A percentile compares a stretch with the other conserved stretches of the same genome.
These are phyloP conservation scores for Colostygia pectinataria DNA, from an alignment of 2,888 invertebrate species.

Conservation along the genomic window DNA sequence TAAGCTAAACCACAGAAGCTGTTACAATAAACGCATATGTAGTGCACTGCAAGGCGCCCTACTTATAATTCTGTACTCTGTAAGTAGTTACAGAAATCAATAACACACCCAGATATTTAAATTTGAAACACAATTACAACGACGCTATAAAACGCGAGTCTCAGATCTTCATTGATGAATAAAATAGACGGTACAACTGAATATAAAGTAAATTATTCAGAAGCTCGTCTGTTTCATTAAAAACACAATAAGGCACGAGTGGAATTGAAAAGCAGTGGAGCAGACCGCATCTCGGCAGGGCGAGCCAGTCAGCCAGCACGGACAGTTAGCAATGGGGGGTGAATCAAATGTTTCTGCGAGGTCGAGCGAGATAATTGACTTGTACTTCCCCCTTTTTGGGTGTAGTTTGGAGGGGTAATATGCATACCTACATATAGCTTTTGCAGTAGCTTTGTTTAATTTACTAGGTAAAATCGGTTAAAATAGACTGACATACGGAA, in stretches of 20 bases:
- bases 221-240: conserved; percentile 4
- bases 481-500: no score
- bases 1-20: no score
- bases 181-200: no score
- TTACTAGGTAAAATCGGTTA: no score
- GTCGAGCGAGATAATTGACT: conserved; percentile 35
- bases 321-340: conserved; percentile 4
- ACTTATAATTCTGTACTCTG: no score
- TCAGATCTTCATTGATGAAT: no score
- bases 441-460: conserved; percentile 11
- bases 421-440: conserved; percentile 15
- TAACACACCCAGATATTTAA: no score
- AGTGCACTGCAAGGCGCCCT: no score
- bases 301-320: not conserved
- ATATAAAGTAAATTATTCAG: not conserved
- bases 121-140: no score
- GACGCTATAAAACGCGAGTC: no score
- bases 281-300: conserved; percentile 3
- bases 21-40: no score
- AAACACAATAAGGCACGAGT: conserved; percentile 7
- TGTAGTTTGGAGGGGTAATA: conserved; percentile 12
- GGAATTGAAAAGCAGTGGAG: conserved; percentile 2
- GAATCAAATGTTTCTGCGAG: conserved; percentile 34
- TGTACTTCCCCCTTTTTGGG: conserved; percentile 17
- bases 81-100: no score